Evolutionary conservation across 2,797 vertebrate species (phyloP).

Genomic region (Choloepus didactylus): DNA sequence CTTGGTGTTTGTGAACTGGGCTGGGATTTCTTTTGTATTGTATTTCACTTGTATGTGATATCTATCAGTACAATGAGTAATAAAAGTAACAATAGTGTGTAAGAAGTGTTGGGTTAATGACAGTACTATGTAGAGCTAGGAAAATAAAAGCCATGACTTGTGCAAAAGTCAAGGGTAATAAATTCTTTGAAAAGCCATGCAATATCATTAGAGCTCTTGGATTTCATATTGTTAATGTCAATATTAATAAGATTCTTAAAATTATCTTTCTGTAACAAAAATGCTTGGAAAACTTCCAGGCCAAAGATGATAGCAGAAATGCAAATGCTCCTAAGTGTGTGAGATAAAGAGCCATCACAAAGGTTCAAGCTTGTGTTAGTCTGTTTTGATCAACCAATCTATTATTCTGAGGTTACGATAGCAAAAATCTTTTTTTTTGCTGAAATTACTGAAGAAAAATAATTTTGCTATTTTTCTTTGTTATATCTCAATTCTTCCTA

Average conservation of each 20-base stretch:
- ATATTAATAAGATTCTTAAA: slow-evolving; percentile 4
- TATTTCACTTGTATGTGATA: slow-evolving; percentile 21
- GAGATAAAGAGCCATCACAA: slow-evolving; percentile 33
- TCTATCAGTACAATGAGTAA: neutral
- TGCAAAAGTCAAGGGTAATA: slow-evolving; percentile 28
- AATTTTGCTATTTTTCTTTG: neutral
- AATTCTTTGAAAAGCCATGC: slow-evolving; percentile 9
- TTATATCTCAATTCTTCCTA: slow-evolving; percentile 19
- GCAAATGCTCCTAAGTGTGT: neutral
- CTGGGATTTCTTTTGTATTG: slow-evolving; percentile 2
- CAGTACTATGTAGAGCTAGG: neutral
- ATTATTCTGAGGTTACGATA: slow-evolving; percentile 26
- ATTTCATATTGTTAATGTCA: slow-evolving; percentile 26
- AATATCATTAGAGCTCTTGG: neutral
- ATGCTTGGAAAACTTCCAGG: neutral
- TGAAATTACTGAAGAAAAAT: slow-evolving; percentile 52
- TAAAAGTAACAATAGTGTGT: slow-evolving; percentile 33
- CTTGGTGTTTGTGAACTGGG: neutral
- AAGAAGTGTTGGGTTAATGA: slow-evolving; percentile 30
- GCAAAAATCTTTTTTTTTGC: slow-evolving; percentile 47
- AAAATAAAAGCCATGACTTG: slow-evolving; percentile 59
- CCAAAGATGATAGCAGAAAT: slow-evolving; percentile 34
- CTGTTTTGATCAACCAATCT: slow-evolving; percentile 21
- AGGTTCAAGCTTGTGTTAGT: slow-evolving; percentile 17
- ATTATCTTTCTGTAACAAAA: slow-evolving; percentile 28